phyloP scores from a whole-genome alignment of 2,888 invertebrate species.

The Hirtodrosophila cameraria region DNA sequence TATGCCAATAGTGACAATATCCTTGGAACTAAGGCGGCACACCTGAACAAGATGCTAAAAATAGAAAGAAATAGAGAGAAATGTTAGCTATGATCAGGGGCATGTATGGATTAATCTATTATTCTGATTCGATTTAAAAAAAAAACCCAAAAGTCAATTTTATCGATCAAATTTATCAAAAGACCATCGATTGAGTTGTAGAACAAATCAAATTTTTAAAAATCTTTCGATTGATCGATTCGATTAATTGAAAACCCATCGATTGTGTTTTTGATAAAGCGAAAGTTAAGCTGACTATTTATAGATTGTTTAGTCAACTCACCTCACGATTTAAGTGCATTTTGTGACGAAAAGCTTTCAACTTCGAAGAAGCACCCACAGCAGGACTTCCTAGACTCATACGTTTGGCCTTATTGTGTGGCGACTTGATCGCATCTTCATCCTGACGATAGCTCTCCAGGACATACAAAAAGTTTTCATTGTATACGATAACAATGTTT shows the following conservation, averaged over 20 bases:
- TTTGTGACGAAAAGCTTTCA: conserved; percentile 28
- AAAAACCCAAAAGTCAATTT: no score
- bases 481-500: conserved; percentile 89
- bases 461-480: conserved; percentile 87
- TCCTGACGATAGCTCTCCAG: conserved; percentile 57
- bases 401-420: conserved; percentile 85
- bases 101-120: no score
- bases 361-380: conserved; percentile 20
- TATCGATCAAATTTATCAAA: no score
- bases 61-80: not conserved
- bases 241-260: no score
- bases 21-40: conserved; percentile 88
- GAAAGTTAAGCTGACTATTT: no score
- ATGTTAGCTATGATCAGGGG: no score
- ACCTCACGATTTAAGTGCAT: conserved; percentile 60
- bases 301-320: no score
- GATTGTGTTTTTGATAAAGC: no score
- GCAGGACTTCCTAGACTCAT: not conserved
- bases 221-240: no score
- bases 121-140: no score
- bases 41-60: conserved; percentile 90
- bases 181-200: no score
- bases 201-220: no score
- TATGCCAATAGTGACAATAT: conserved; percentile 91
- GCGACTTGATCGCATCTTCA: conserved; percentile 73